A percentile compares a stretch with the other conserved stretches of the same genome.
phyloP scores from a whole-genome alignment of 2,113 vertebrate genomes.

The Neolamprologus sp. region DNA sequence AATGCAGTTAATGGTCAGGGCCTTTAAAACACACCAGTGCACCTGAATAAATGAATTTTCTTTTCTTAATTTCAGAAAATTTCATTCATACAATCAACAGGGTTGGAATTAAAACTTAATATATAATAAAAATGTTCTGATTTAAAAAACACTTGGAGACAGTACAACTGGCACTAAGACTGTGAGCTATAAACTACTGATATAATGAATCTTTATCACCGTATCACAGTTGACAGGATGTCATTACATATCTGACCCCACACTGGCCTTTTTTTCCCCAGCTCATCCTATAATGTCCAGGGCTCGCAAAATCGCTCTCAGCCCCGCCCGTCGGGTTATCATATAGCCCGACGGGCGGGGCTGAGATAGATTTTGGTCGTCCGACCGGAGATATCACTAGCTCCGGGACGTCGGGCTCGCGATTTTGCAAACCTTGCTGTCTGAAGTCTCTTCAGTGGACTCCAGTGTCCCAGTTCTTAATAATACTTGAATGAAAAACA shows the following conservation, averaged over 20 bases:
- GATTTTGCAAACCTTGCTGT: accelerated
- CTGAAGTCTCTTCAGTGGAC: neutral
- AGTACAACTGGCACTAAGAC: neutral
- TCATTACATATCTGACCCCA: neutral
- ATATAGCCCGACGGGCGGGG: accelerated
- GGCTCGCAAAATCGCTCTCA: neutral
- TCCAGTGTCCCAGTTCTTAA: neutral
- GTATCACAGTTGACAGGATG: neutral
- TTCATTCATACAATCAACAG: neutral
- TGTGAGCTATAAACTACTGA: neutral
- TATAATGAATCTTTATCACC: neutral
- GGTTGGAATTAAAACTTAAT: neutral
- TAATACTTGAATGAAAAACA: neutral
- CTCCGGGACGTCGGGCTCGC: accelerated
- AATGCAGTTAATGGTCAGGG: neutral
- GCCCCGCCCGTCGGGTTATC: accelerated
- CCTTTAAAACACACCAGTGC: neutral
- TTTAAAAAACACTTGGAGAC: neutral
- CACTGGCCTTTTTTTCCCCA: neutral
- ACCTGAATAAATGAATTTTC: neutral
- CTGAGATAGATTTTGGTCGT: neutral
- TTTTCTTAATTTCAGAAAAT: neutral
- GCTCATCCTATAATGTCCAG: neutral
- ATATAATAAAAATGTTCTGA: neutral
- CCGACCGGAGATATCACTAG: accelerated